phyloP scores from a whole-genome alignment of 2,888 invertebrate genomes.

The Lathronympha strigana region DNA sequence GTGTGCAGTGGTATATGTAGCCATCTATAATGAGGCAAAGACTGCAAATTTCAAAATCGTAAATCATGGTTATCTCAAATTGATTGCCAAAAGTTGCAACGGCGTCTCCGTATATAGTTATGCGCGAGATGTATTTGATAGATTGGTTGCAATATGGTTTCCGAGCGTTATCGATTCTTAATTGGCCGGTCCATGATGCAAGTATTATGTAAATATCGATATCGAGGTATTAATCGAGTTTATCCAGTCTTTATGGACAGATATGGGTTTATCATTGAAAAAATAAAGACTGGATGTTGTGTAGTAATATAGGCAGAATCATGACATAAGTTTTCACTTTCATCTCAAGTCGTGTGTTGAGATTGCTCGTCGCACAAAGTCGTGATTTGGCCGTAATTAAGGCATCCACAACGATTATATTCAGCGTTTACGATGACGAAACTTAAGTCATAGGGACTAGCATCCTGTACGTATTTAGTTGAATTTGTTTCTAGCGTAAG shows the following conservation, averaged over 20 bases:
- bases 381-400: conserved; percentile 60
- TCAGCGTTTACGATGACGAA: conserved; percentile 47
- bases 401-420: conserved; percentile 58
- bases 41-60: conserved; percentile 32
- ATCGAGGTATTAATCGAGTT: conserved; percentile 18
- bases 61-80: conserved; percentile 21
- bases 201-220: conserved; percentile 29
- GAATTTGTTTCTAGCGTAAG: conserved; percentile 24
- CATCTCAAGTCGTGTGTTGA: conserved; percentile 48
- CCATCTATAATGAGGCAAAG: conserved; percentile 31
- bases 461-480: conserved; percentile 26
- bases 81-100: conserved; percentile 29
- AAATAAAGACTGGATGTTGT: neutral
- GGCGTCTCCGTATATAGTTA: conserved; percentile 1
- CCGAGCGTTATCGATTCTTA: conserved; percentile 28
- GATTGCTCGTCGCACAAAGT: conserved; percentile 54
- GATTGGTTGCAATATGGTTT: conserved; percentile 29
- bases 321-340: conserved; percentile 59
- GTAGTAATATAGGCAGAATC: conserved; percentile 20
- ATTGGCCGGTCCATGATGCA: conserved; percentile 30
- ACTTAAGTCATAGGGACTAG: conserved; percentile 41
- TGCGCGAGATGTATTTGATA: conserved; percentile 27
- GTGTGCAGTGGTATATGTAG: conserved; percentile 32
- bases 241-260: conserved; percentile 8
- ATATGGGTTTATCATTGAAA: conserved; percentile 5